Evolutionary conservation across 2,888 invertebrate genomes (phyloP), one percentile per base, ranked within the genome.

Genomic region (Achlya flavicornis): DNA sequence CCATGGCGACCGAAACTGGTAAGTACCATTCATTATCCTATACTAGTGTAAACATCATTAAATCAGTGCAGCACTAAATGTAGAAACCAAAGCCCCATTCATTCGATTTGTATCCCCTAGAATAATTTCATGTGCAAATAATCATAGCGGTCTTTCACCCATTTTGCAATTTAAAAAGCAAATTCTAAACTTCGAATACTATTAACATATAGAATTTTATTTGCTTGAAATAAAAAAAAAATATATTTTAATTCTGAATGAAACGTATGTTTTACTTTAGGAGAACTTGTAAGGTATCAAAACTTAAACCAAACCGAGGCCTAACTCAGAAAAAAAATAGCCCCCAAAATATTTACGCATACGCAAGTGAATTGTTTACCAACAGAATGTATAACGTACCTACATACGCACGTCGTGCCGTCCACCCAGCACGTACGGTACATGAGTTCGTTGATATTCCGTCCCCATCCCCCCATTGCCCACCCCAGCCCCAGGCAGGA

Each of bases 1-100:
- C 91, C 89, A 94, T 94, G 94, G 93, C 94, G 84, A 92, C 93
- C 88, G 94, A 94, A 66, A 89, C 94, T 75, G 92, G 94, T 94
- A 73, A 90, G 91, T 88, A 67, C 63, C 53, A 46, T 64, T 26
- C 61, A 33, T 58, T 0, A 60, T 33, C 61, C 8, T 62, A 57
- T 14, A 66, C 58, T 62, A 57, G 26, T 62, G 38, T 5, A 57
- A 59, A 43, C 61, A 61, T 63, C 58, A 57, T 58, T 61, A 63
- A 19, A 19, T 19, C 16, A 53, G 4, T 53, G 16, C 19, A 19
- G n/a, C n/a, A n/a, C n/a, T n/a, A n/a, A n/a, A n/a, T n/a, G n/a
- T n/a, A n/a, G n/a, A n/a, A n/a, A n/a, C 5, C 5, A 33, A 33
- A 5, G 3, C 33, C 5, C 3, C 5, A 3, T 33, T 33, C 33